Evolutionary conservation across 1,140 invertebrate genomes (phyloP), one percentile per base, ranked within the genome.

Genomic region (Drosophila eugracilis): DNA sequence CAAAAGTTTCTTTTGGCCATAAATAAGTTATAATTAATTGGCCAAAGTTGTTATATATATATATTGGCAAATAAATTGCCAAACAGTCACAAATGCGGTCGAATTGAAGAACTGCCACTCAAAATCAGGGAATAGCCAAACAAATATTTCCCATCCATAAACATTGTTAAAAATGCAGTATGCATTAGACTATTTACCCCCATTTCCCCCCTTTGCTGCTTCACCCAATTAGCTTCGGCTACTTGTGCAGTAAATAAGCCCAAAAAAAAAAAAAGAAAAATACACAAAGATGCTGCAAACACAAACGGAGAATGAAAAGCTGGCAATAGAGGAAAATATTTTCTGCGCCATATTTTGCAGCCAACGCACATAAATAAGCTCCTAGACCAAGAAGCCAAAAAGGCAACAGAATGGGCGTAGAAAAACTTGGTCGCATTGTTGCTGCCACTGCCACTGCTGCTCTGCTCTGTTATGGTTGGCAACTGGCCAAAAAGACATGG

Each of bases 281-380:
- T 32, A 34, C 34, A 42, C 41, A 26, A 14, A 9, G 24, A 49
- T 36, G 58, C 30, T 32, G 30, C 28, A 30, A 30, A 10, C 5
- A 26, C 7, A 26, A 10, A 30, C 5, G 49, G 17, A 53, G 5
- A 37, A 65, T 57, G 58, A 65, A 65, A 45, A 63, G 54, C 54
- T 44, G 54, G 59, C 41, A 62, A 65, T 65, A 62, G 57, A 55
- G 63, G 55, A 66, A 60, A 75, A 78, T 60, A 66, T 44, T 67
- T 76, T 69, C 60, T 85, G 66, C 75, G 80, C 81, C 76, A 85
- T 85, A 85, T 86, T 86, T 86, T 69, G 76, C 81, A 80, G 81
- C 57, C 76, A 85, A 85, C 80, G 80, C 81, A 85, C 80, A 85
- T 85, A 85, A 85, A 85, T 85, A 85, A 80, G 80, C 81, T 83